Conservation (phyloP, 2,797 vertebrate species). For the Coluber constrictor region DNA sequence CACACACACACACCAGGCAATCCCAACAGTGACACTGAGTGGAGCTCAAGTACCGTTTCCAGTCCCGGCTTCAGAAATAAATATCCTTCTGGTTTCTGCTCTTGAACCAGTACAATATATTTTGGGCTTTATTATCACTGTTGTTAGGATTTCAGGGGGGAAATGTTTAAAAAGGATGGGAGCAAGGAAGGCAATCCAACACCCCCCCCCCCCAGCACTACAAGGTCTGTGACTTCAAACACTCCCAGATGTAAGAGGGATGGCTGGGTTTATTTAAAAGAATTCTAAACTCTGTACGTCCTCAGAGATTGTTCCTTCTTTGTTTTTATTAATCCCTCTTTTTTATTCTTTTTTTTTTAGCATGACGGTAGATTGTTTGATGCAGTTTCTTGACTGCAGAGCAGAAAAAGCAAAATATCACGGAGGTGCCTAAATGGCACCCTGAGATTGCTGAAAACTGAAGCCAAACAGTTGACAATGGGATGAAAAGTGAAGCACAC, state of each 20-base stretch:
- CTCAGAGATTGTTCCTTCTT: neutral
- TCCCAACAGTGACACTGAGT: conserved; percentile 56
- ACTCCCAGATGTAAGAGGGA: neutral
- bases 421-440: neutral
- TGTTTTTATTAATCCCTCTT: neutral
- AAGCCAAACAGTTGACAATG: neutral
- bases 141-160: neutral
- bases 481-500: neutral
- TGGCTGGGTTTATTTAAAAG: neutral
- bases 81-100: conserved; percentile 58
- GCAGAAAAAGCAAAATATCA: neutral
- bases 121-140: conserved; percentile 9
- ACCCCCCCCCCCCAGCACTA: too few species aligned
- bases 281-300: neutral
- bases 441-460: neutral
- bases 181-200: neutral
- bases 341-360: neutral
- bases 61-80: conserved; percentile 42
- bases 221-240: neutral
- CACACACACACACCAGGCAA: conserved; percentile 36
- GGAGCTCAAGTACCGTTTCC: conserved; percentile 59
- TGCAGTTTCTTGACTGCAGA: neutral
- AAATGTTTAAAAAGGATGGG: neutral
- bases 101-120: conserved; percentile 49
- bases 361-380: neutral